Conservation (phyloP, 2,797 vertebrate genomes). For the Ataeniobius toweri region DNA sequence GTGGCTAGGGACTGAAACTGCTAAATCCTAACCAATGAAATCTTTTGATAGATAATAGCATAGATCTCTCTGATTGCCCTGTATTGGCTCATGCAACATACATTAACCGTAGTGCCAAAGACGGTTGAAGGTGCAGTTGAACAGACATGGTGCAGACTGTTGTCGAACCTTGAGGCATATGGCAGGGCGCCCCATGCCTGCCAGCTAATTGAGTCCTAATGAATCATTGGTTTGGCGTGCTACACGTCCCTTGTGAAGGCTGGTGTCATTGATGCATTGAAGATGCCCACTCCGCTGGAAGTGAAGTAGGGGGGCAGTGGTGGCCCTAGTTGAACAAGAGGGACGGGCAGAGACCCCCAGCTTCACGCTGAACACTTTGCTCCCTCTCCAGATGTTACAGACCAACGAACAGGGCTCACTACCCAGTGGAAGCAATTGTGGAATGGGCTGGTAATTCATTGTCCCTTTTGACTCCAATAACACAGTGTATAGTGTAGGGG, state of each 20-base stretch:
- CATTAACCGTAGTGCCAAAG: conserved; percentile 40
- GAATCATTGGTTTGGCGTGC: conserved; percentile 78
- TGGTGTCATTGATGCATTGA: conserved; percentile 75
- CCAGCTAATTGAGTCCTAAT: conserved; percentile 80
- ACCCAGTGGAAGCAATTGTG: conserved; percentile 66
- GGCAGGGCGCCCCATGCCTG: conserved; percentile 71
- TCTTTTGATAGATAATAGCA: conserved; percentile 49
- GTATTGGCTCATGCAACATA: conserved; percentile 29
- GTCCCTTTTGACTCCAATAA: conserved; percentile 62
- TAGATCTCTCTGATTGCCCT: conserved; percentile 1
- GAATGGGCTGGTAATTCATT: conserved; percentile 59
- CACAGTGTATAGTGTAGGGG: conserved; percentile 27
- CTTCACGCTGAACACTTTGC: conserved; percentile 51
- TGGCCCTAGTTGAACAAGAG: conserved; percentile 41
- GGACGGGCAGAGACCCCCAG: conserved; percentile 42
- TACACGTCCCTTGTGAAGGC: conserved; percentile 68
- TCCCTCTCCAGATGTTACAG: conserved; percentile 71
- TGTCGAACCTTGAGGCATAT: conserved; percentile 70
- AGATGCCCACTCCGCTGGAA: conserved; percentile 62
- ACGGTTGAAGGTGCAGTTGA: conserved; percentile 57
- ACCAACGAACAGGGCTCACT: conserved; percentile 44
- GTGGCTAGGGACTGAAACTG: conserved; percentile 45
- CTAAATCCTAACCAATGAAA: conserved; percentile 53
- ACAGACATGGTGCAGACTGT: conserved; percentile 66
- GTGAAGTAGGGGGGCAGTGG: conserved; percentile 51